Conservation (phyloP, 1,140 invertebrate genomes). For the Macrocentrus cingulum region DNA sequence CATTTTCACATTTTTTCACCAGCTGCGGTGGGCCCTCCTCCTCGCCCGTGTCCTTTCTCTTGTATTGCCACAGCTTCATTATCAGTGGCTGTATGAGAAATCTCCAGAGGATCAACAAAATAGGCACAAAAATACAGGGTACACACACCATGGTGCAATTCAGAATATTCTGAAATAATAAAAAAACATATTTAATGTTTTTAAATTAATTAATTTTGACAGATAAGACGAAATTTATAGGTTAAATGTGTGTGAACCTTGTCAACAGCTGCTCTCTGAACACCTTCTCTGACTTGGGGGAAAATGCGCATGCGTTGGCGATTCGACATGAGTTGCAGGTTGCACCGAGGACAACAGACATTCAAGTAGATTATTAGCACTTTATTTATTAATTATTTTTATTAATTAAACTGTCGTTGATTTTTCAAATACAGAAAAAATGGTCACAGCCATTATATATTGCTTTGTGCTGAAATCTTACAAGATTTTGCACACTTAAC, state of each 20-base stretch:
- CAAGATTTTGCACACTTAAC: conserved; percentile 21
- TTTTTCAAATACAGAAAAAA: conserved; percentile 31
- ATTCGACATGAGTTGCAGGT: too few species aligned
- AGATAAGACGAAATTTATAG: too few species aligned
- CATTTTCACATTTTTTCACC: conserved; percentile 52
- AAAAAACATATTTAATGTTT: neutral
- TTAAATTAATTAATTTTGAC: too few species aligned
- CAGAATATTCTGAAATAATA: neutral
- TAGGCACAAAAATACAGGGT: conserved; percentile 49
- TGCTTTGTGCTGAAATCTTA: conserved; percentile 32
- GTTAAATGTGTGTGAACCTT: too few species aligned
- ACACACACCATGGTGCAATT: conserved; percentile 47
- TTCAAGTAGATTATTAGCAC: too few species aligned
- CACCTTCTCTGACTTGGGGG: too few species aligned
- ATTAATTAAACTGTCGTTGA: too few species aligned
- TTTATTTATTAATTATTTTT: too few species aligned
- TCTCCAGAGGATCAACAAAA: conserved; percentile 47
- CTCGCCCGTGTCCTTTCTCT: conserved; percentile 29
- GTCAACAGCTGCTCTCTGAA: too few species aligned
- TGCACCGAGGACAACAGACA: too few species aligned
- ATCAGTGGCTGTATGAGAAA: conserved; percentile 49
- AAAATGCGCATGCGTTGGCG: too few species aligned
- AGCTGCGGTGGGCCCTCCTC: conserved; percentile 38
- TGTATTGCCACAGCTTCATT: conserved; percentile 43
- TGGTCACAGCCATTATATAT: conserved; percentile 46